A percentile compares a stretch with the other conserved stretches of the same genome.
Conservation (phyloP, 2,797 vertebrate genomes). For the Urocyon cinereoargenteus region DNA sequence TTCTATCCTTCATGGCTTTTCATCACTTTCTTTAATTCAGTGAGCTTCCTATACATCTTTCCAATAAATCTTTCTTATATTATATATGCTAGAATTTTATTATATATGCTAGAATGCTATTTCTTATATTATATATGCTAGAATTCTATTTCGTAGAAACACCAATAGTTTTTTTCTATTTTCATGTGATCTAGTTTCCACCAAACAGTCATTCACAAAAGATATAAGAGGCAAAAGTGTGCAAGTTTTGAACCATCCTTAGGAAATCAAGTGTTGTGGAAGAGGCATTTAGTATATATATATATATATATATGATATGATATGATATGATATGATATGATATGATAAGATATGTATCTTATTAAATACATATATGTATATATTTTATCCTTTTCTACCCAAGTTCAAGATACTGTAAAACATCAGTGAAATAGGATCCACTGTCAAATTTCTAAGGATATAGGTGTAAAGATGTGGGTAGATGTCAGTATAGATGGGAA, state of each 20-base stretch:
- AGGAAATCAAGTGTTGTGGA: not conserved
- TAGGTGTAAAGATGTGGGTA: not conserved
- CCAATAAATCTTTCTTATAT: not conserved
- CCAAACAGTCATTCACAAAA: not conserved
- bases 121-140: not conserved
- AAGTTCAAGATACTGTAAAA: not conserved
- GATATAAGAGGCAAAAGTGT: not conserved
- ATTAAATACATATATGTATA: not conserved
- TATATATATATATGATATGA: not conserved
- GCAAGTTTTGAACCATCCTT: not conserved
- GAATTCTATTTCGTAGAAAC: not conserved
- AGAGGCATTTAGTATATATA: not conserved
- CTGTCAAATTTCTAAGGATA: not conserved
- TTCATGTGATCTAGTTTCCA: not conserved
- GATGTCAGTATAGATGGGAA: not conserved
- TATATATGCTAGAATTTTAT: not conserved
- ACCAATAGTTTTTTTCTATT: not conserved
- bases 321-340: too few relatives aligned
- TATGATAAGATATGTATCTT: too few relatives aligned
- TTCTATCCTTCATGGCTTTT: not conserved
- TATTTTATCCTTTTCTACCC: not conserved
- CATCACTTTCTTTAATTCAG: not conserved
- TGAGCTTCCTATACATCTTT: not conserved
- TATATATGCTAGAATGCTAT: not conserved
- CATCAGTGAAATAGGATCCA: not conserved